Percentiles rank a stretch among this genome's conserved stretches.
Evolutionary conservation across 2,113 vertebrate species (phyloP).

Genomic region (Tenebrosternarchus preto): DNA sequence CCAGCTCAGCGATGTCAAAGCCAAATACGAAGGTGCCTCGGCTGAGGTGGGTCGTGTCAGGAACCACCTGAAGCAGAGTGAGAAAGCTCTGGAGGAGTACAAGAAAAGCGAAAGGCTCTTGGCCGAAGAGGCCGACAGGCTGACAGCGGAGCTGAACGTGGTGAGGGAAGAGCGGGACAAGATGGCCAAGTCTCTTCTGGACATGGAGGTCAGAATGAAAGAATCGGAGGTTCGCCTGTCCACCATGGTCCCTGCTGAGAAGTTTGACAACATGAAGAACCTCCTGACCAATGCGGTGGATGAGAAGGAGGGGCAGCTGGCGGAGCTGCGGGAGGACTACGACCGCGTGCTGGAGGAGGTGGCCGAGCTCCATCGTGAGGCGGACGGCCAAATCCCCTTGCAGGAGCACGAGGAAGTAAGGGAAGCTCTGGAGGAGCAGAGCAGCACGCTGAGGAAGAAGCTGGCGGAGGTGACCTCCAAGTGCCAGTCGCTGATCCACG

Average conservation of each 20-base stretch:
- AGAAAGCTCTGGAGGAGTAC: slow-evolving; percentile 85
- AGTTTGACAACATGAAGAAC: slow-evolving; percentile 89
- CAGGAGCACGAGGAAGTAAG: slow-evolving; percentile 80
- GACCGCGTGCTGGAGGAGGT: slow-evolving; percentile 79
- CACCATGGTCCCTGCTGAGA: slow-evolving; percentile 75
- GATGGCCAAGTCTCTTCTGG: slow-evolving; percentile 62
- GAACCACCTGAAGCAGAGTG: slow-evolving; percentile 88
- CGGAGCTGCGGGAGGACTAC: slow-evolving; percentile 78
- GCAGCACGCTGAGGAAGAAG: slow-evolving; percentile 73
- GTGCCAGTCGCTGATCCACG: slow-evolving; percentile 82
- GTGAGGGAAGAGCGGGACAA: slow-evolving; percentile 75
- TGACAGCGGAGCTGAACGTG: slow-evolving; percentile 77
- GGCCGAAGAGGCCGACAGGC: slow-evolving; percentile 76
- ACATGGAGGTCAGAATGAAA: slow-evolving; percentile 77
- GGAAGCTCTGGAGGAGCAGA: slow-evolving; percentile 76
- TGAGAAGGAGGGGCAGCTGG: slow-evolving; percentile 82
- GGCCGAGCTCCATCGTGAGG: slow-evolving; percentile 75
- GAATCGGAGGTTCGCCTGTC: slow-evolving; percentile 69
- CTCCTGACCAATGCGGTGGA: slow-evolving; percentile 79
- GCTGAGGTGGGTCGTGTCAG: slow-evolving; percentile 88
- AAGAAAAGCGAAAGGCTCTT: slow-evolving; percentile 83
- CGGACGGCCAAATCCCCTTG: slow-evolving; percentile 68
- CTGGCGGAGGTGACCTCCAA: slow-evolving; percentile 77
- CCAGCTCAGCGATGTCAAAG: slow-evolving; percentile 86
- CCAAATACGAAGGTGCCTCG: slow-evolving; percentile 89